These are phyloP conservation scores for Hybognathus amarus DNA, from an alignment of 2,797 vertebrate species.

Conservation along the genomic window DNA sequence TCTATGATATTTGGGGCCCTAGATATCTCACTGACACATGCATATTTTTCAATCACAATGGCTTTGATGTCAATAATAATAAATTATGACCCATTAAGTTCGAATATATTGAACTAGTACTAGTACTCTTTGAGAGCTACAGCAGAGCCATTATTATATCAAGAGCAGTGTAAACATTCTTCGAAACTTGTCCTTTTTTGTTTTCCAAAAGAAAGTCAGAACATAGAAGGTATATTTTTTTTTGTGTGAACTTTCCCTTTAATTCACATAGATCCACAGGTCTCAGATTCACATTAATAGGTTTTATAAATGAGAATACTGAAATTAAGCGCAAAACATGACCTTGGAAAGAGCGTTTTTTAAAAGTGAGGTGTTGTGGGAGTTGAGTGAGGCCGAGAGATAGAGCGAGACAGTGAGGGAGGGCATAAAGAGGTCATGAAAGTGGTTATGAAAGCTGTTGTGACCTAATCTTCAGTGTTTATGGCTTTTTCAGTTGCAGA, in stretches of 20 bases:
- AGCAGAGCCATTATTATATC: background rate
- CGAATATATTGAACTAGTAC: background rate
- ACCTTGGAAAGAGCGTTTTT: conserved; percentile 36
- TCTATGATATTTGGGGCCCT: conserved; percentile 23
- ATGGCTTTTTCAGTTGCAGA: conserved; percentile 67
- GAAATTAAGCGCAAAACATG: conserved; percentile 26
- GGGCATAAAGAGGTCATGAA: conserved; percentile 73
- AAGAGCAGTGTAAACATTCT: background rate
- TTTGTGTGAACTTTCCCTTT: background rate
- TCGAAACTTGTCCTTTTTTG: conserved; percentile 1
- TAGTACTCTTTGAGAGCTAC: background rate
- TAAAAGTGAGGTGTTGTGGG: conserved; percentile 61
- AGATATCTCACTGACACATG: conserved; percentile 5
- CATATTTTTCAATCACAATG: background rate
- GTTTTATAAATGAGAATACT: conserved; percentile 28
- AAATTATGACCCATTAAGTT: background rate
- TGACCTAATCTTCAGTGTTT: conserved; percentile 81
- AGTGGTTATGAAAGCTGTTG: conserved; percentile 79
- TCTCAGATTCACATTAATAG: background rate
- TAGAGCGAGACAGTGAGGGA: conserved; percentile 47
- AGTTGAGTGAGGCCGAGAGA: conserved; percentile 48
- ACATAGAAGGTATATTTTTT: background rate
- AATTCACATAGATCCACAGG: background rate
- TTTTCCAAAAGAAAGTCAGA: background rate
- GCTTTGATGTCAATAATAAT: conserved; percentile 10